Evolutionary conservation across 2,113 vertebrate genomes (phyloP), one percentile per base, ranked within the genome.

Genomic region (Otocyon megalotis): DNA sequence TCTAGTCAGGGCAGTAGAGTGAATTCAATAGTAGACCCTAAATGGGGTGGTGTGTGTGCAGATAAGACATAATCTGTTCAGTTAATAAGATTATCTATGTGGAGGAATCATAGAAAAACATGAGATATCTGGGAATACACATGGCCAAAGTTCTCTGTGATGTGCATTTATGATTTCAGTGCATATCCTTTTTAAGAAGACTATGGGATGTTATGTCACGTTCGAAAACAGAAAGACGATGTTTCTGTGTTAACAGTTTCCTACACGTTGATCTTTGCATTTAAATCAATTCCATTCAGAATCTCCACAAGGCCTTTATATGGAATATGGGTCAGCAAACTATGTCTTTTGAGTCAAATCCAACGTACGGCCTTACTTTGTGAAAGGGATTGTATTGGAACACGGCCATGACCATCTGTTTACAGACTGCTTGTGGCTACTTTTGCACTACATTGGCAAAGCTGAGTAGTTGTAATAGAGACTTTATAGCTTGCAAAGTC

Each of bases 401-500:
- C 8, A 63, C 48, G 22, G 7, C n/a, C 65, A 16, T 15, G 19
- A 15, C 28, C 12, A 24, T 43, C 12, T 80, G 62, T 20, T 71
- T 26, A 6, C 43, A 32, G 30, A 76, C 5, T 43, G 54, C 8
- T 16, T 14, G 13, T 24, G 43, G 28, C 54, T 62, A 54, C 10
- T 15, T 63, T 37, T 71, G 13, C 10, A 62, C 7, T 20, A 16
- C 7, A 16, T 14, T 5, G 43, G 3, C 43, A 71, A 37, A 62
- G 37, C 43, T 16, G 32, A 54, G 7, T 2, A 53, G 26, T 14
- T 19, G 5, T 77, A 12, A 76, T 14, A 77, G 43, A 72, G 0
- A 0, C 4, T 24, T 0, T 6, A 7, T 2, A 17, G 3, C 37
- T 43, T 26, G 0, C 10, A 48, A 30, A 72, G 35, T 16, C 62